Evolutionary conservation across 2,113 vertebrate genomes (phyloP).

Genomic region (Cheilinus undulatus): DNA sequence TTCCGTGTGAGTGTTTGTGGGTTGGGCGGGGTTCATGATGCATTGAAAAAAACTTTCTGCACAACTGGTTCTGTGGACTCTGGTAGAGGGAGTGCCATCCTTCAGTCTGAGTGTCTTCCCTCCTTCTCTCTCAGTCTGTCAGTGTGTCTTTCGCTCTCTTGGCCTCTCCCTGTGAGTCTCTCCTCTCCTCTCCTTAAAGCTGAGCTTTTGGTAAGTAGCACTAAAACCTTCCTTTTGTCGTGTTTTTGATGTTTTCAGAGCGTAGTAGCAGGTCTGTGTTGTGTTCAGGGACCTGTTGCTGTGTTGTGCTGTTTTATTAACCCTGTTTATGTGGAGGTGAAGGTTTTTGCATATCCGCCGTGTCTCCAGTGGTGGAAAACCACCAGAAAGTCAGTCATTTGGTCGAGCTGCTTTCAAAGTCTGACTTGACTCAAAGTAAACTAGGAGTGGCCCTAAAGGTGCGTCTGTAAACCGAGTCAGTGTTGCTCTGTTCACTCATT

Average conservation of each 20-base stretch:
- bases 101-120: not conserved
- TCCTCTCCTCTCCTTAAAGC: not conserved
- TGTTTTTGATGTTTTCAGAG: not conserved
- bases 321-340: not conserved
- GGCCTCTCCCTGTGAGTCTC: not conserved
- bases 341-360: not conserved
- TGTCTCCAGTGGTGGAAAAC: constrained; percentile 19
- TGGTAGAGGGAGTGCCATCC: constrained; percentile 5
- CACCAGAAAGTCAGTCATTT: not conserved
- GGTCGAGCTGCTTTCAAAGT: not conserved
- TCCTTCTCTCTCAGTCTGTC: not conserved
- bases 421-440: not conserved
- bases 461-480: not conserved
- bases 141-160: not conserved
- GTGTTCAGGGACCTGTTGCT: not conserved
- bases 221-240: not conserved
- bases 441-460: not conserved
- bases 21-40: constrained; percentile 41
- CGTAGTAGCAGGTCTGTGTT: not conserved
- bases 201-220: constrained; percentile 14
- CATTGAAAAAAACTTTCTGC: constrained; percentile 30
- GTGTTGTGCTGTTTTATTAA: constrained; percentile 24
- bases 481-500: not conserved
- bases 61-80: not conserved
- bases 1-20: constrained; percentile 15